Base-by-base conservation (phyloP, 2,797 vertebrate species). In the Enteromius viviparus region DNA sequence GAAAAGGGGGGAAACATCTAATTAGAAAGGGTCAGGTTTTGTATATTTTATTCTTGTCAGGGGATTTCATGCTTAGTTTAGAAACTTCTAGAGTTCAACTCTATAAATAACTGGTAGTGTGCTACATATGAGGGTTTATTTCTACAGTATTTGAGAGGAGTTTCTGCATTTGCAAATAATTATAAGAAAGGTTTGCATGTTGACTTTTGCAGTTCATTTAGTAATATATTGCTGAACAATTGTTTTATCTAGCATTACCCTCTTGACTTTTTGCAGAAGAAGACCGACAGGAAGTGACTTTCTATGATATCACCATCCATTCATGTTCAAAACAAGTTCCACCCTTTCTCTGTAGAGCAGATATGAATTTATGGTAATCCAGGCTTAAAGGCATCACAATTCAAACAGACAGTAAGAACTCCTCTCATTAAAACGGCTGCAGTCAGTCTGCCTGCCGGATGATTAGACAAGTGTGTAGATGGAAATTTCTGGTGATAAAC, bases 401-500 rank as follows among this genome's bases (percentile, higher is more conserved):
- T 70, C 68, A 76, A 82, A 55, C 71, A 76, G 47, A 82, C 21
- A 66, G 80, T 66, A 72, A 82, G 80, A 82, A 76, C 71, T 82
- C n/a, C 55, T 55, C 81, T 84, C 71, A 87, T 76, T 69, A 84
- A 88, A 91, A 84, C 23, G 85, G 76, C 75, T 83, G 71, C 76
- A 86, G 69, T 53, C 83, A 40, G 14, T 87, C 60, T 87, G 83
- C 82, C 87, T 84, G 87, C 82, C 66, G 86, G 76, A 84, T 88
- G 88, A 89, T 91, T 81, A 84, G 64, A 68, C 77, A 40, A 77
- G 51, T 75, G 81, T 84, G 76, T 74, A 34, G 47, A 86, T 87
- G 82, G 84, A 85, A 88, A 90, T 87, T 26, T 88, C 83, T 86
- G 84, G 87, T 90, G 89, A 91, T 89, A 87, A 90, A 90, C 78